These are phyloP conservation scores for Larimichthys polyactis DNA, from an alignment of 2,113 vertebrate genomes.

Conservation along the genomic window DNA sequence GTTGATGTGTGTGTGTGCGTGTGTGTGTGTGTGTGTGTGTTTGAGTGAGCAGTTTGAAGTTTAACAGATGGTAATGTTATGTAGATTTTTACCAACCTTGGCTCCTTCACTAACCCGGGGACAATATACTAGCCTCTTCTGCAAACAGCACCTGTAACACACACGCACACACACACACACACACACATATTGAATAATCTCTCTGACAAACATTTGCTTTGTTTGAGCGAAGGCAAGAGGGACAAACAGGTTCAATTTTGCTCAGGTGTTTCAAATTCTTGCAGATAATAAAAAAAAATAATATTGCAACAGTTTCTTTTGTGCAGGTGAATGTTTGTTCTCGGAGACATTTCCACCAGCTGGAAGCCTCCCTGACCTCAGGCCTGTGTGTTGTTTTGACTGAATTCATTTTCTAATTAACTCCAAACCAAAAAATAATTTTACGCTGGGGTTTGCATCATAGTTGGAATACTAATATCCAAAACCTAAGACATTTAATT, in stretches of 20 bases:
- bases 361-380: constrained; percentile 48
- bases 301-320: constrained; percentile 42
- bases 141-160: constrained; percentile 77
- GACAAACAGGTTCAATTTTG: constrained; percentile 61
- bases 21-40: constrained; percentile 3
- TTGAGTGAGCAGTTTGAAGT: constrained; percentile 73
- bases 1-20: constrained; percentile 6
- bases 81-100: constrained; percentile 68
- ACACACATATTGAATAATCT: constrained; percentile 62
- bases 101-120: constrained; percentile 66
- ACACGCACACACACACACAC: constrained; percentile 65
- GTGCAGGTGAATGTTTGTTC: constrained; percentile 51
- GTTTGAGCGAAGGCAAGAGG: constrained; percentile 48
- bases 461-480: constrained; percentile 56
- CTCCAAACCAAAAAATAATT: constrained; percentile 54
- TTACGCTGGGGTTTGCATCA: constrained; percentile 53
- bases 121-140: constrained; percentile 64
- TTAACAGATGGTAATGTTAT: constrained; percentile 82
- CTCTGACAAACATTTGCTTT: constrained; percentile 57
- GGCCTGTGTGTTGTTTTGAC: constrained; percentile 60
- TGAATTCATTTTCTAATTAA: constrained; percentile 72
- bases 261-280: constrained; percentile 55
- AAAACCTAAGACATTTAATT: constrained; percentile 30
- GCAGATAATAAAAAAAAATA: constrained; percentile 60
- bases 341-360: constrained; percentile 11